phyloP scores from a whole-genome alignment of 2,797 vertebrate genomes.

The Oreortyx pictus region DNA sequence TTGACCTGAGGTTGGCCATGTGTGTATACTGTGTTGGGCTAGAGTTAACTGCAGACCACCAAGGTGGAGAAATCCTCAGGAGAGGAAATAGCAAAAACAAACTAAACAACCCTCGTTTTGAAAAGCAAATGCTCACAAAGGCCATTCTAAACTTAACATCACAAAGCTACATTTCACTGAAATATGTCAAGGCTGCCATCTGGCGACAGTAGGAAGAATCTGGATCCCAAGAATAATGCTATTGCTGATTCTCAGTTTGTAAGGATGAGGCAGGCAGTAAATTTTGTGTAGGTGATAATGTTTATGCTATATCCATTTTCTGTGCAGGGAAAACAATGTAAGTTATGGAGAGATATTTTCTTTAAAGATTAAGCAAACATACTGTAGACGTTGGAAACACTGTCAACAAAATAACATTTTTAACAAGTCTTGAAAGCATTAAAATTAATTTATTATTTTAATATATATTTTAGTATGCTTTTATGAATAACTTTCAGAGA shows the following conservation, averaged over 20 bases:
- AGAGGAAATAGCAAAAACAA: not conserved
- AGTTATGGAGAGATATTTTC: not conserved
- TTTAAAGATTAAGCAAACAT: not conserved
- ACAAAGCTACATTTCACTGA: not conserved
- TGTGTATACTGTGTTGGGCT: not conserved
- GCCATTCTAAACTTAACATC: accelerated
- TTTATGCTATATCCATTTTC: not conserved
- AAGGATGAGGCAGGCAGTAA: too few relatives aligned
- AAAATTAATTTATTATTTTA: not conserved
- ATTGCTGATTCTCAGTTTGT: accelerated
- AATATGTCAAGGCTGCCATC: conserved; percentile 56
- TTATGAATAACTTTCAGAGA: not conserved
- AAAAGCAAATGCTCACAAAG: not conserved
- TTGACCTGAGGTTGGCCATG: not conserved
- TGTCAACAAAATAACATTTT: not conserved
- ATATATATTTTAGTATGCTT: not conserved
- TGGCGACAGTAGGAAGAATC: conserved; percentile 35
- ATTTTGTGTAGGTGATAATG: not conserved
- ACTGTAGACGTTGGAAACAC: not conserved
- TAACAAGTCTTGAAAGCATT: not conserved
- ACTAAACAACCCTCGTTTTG: not conserved
- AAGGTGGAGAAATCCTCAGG: not conserved
- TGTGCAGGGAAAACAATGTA: not conserved
- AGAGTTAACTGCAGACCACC: not conserved
- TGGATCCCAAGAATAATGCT: not conserved